Conservation (phyloP, 2,888 invertebrate genomes). For the Chrysina gloriosa region DNA sequence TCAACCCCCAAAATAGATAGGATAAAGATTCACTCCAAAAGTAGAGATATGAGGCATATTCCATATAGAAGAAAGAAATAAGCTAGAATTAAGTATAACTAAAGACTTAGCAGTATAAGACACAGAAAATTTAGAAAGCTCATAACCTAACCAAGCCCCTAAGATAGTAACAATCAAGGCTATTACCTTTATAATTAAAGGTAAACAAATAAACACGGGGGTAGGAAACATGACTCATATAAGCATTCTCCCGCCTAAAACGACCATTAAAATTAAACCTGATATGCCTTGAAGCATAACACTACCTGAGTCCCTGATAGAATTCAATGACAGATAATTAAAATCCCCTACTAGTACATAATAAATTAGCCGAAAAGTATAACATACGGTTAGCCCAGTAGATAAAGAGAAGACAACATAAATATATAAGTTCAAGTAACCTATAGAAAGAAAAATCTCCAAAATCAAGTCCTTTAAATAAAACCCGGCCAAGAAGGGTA, state of each 20-base stretch:
- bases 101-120: background rate
- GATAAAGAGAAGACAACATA: constrained; percentile 70
- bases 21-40: background rate
- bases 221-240: constrained; percentile 69
- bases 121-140: background rate
- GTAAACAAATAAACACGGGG: constrained; percentile 69
- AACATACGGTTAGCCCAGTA: constrained; percentile 70
- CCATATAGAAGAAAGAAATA: no score
- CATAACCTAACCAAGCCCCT: constrained; percentile 64
- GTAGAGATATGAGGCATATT: no score
- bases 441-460: constrained; percentile 68
- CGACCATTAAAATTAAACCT: constrained; percentile 66
- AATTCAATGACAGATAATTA: constrained; percentile 66
- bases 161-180: constrained; percentile 67
- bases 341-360: constrained; percentile 66
- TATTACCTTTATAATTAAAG: constrained; percentile 68
- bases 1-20: background rate
- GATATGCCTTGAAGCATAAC: constrained; percentile 63
- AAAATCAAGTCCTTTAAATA: constrained; percentile 75
- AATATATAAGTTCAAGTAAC: constrained; percentile 67
- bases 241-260: constrained; percentile 67
- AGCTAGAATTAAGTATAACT: background rate
- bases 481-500: constrained; percentile 74
- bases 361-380: constrained; percentile 70
- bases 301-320: constrained; percentile 67